A percentile compares a stretch with the other conserved stretches of the same genome.
These are phyloP conservation scores for Vulpes ferrilata DNA, from an alignment of 2,113 vertebrate genomes.

Conservation along the genomic window DNA sequence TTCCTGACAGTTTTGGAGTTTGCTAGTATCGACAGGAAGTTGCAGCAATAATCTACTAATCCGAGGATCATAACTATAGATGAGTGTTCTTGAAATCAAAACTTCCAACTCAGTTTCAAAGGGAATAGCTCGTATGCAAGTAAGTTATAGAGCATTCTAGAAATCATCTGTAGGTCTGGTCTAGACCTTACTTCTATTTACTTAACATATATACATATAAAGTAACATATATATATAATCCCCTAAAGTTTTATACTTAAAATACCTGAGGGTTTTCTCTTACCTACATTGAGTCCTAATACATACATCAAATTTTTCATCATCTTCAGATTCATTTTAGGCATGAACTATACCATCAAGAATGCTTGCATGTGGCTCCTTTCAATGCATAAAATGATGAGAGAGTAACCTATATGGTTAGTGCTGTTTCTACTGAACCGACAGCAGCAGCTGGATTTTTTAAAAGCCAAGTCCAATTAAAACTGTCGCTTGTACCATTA, in stretches of 20 bases:
- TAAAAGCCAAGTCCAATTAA: neutral
- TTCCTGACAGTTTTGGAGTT: neutral
- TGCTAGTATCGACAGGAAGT: neutral
- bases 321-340: neutral
- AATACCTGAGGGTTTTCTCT: neutral
- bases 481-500: conserved; percentile 23
- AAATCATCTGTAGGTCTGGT: neutral
- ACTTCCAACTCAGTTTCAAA: neutral
- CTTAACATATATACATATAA: neutral
- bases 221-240: neutral
- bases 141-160: neutral
- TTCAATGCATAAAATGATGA: neutral
- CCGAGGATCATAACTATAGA: neutral
- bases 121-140: neutral
- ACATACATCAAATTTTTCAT: neutral
- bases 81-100: neutral
- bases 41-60: neutral
- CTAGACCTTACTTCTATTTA: neutral
- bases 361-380: neutral
- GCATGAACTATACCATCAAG: neutral
- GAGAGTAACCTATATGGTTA: neutral
- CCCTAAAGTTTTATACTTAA: neutral
- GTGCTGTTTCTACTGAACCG: neutral
- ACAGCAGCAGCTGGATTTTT: neutral
- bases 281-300: neutral